Percentiles rank a stretch among this genome's conserved stretches.
phyloP scores from a whole-genome alignment of 2,888 invertebrate species.

The Pachliopta kotzebuea region DNA sequence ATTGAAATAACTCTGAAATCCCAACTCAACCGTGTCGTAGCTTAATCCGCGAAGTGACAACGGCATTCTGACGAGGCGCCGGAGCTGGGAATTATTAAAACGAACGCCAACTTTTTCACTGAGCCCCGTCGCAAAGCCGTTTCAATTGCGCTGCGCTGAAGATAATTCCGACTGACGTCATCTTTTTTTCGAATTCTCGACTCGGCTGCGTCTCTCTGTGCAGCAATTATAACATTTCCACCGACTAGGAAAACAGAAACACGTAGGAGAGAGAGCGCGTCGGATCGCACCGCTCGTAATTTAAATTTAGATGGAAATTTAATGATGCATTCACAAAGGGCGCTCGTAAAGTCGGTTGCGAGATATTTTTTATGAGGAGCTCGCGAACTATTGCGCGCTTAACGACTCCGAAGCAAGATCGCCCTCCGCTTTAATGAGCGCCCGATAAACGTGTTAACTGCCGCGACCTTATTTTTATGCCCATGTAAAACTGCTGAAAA shows the following conservation, averaged over 20 bases:
- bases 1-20: constrained; percentile 79
- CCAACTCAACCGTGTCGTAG: constrained; percentile 78
- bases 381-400: constrained; percentile 81
- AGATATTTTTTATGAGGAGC: constrained; percentile 81
- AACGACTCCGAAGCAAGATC: constrained; percentile 80
- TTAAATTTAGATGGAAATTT: constrained; percentile 81
- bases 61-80: constrained; percentile 81
- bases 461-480: constrained; percentile 79
- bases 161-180: constrained; percentile 80
- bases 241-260: constrained; percentile 79
- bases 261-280: constrained; percentile 69
- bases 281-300: constrained; percentile 75
- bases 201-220: constrained; percentile 75
- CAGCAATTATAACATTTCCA: constrained; percentile 80
- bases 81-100: constrained; percentile 80
- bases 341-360: constrained; percentile 79
- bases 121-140: constrained; percentile 80
- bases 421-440: constrained; percentile 79
- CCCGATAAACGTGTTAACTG: constrained; percentile 81
- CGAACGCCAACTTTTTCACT: constrained; percentile 81
- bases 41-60: constrained; percentile 81
- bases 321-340: constrained; percentile 80
- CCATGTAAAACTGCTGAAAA: constrained; percentile 77
- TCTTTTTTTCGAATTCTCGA: constrained; percentile 79
- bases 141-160: constrained; percentile 81